These are phyloP conservation scores for Phyllostomus hastatus DNA, from an alignment of 2,113 vertebrate genomes.

Conservation along the genomic window DNA sequence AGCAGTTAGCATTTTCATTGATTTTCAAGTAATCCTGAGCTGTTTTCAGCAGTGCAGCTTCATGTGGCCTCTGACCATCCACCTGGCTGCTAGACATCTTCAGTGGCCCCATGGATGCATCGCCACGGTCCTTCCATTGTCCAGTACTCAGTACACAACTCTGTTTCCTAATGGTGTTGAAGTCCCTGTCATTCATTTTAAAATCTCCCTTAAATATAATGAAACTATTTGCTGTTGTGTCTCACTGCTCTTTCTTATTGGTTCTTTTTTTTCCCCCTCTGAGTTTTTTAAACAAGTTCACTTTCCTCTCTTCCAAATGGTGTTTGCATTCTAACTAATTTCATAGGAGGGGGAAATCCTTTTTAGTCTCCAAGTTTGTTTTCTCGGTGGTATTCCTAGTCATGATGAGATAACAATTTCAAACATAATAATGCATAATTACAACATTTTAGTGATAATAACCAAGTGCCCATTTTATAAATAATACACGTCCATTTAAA, in stretches of 20 bases:
- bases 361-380: neutral
- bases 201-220: neutral
- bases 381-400: neutral
- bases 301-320: neutral
- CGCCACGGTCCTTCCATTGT: rapidly evolving
- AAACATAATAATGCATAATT: neutral
- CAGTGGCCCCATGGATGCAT: rapidly evolving
- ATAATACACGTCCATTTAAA: neutral
- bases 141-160: rapidly evolving
- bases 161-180: rapidly evolving
- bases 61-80: too few species aligned
- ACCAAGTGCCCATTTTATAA: neutral
- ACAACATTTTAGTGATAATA: neutral
- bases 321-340: neutral
- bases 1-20: neutral
- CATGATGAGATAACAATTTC: neutral
- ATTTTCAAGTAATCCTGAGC: neutral
- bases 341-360: neutral
- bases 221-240: too few species aligned
- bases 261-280: neutral
- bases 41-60: too few species aligned
- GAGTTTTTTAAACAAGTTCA: neutral
- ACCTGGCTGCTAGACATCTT: rapidly evolving
- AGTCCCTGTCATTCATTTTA: neutral
- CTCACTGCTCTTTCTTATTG: neutral